Evolutionary conservation across 2,113 vertebrate genomes (phyloP).

Genomic region (Tychaedon coryphoeus): DNA sequence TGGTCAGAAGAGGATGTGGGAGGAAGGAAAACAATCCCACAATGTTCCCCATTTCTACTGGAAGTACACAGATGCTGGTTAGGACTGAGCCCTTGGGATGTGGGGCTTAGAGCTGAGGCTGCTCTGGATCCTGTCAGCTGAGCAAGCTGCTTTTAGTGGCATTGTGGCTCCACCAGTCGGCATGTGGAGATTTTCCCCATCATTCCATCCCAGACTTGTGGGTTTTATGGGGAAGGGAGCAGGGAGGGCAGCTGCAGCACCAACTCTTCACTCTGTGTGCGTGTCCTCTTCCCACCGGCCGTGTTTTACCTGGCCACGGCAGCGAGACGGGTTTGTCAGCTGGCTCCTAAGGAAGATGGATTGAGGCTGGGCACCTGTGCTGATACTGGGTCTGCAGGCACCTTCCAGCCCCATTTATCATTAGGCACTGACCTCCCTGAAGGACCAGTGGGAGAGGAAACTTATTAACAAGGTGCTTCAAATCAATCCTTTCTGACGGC

Average conservation of each 20-base stretch:
- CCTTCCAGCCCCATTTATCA: constrained; percentile 39
- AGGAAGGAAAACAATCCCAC: background rate
- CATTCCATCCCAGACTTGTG: accelerated
- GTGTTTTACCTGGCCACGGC: background rate
- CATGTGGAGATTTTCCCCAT: accelerated
- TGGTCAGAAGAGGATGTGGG: background rate
- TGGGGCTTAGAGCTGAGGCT: background rate
- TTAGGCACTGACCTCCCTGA: constrained; percentile 11
- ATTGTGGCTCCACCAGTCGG: accelerated
- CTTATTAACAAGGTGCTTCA: constrained; percentile 41
- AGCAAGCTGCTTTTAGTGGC: background rate
- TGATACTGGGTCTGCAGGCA: constrained; percentile 10
- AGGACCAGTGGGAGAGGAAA: constrained; percentile 9
- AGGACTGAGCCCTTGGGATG: background rate
- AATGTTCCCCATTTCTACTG: background rate
- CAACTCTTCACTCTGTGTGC: background rate
- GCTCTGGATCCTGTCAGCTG: background rate
- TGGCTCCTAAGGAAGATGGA: constrained; percentile 39
- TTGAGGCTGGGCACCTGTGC: background rate
- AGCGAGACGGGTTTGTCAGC: background rate
- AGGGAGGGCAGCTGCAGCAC: background rate
- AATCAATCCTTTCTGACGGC: background rate
- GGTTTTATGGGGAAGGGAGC: background rate
- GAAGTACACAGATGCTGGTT: accelerated
- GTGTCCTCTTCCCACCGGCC: background rate